These are phyloP conservation scores for Buphagus erythrorhynchus DNA, from an alignment of 2,797 vertebrate species.

Conservation along the genomic window DNA sequence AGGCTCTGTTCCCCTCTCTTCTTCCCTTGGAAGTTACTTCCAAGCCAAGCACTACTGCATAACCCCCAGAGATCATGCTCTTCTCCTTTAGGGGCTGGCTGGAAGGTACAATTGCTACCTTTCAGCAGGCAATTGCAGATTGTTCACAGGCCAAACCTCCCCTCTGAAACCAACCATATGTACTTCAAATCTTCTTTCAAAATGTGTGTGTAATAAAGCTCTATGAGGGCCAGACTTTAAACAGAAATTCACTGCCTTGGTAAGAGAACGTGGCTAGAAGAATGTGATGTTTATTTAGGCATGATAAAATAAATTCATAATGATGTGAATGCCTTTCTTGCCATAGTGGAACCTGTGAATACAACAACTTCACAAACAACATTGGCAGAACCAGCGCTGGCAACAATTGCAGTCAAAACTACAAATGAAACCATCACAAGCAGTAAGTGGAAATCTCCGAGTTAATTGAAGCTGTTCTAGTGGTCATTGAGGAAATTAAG, in stretches of 20 bases:
- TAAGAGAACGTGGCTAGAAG: neutral
- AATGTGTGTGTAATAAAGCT: neutral
- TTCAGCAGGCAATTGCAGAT: neutral
- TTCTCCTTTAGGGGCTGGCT: neutral
- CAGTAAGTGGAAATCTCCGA: neutral
- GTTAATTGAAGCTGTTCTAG: neutral
- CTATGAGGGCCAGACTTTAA: neutral
- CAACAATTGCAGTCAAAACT: accelerated
- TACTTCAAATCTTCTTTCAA: neutral
- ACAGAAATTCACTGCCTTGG: neutral
- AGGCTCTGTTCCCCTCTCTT: neutral
- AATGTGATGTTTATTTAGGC: neutral
- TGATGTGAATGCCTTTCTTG: neutral
- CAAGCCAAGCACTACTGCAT: neutral
- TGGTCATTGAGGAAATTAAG: neutral
- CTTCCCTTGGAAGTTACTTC: neutral
- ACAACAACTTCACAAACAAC: accelerated
- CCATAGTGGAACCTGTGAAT: accelerated
- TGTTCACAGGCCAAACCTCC: neutral
- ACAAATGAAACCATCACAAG: neutral
- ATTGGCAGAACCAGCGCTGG: accelerated
- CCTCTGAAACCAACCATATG: neutral
- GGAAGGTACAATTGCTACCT: neutral
- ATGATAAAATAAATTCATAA: neutral
- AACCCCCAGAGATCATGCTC: accelerated